Percentiles rank a stretch among this genome's conserved stretches.
phyloP scores from a whole-genome alignment of 1,140 invertebrate genomes.

The Apis florea region DNA sequence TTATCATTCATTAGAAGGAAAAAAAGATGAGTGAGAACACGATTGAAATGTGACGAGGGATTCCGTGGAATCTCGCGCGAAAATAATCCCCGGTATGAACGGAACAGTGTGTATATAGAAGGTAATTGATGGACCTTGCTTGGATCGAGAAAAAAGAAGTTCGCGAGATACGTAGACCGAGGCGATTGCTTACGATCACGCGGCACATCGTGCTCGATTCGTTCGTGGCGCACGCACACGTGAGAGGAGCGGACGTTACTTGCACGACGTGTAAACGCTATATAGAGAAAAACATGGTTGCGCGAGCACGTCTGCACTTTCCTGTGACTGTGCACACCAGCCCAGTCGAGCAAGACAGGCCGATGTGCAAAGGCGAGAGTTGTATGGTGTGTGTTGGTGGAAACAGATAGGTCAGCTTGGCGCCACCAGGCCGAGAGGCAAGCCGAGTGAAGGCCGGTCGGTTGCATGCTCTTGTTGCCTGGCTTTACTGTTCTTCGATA shows the following conservation, averaged over 20 bases:
- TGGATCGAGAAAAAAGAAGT: conserved; percentile 25
- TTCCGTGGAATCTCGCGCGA: not conserved
- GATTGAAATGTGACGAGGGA: not conserved
- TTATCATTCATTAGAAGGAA: not conserved
- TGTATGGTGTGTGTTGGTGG: conserved; percentile 47
- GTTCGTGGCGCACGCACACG: conserved; percentile 21
- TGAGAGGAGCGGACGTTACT: not conserved
- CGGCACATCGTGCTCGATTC: conserved; percentile 27
- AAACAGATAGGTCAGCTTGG: conserved; percentile 74
- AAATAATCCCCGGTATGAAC: conserved; percentile 1
- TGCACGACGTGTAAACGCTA: not conserved
- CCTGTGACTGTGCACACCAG: conserved; percentile 12
- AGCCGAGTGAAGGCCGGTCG: conserved; percentile 68
- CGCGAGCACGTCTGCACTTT: conserved; percentile 50
- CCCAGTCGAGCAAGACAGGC: conserved; percentile 36
- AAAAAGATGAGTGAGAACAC: too few relatives aligned
- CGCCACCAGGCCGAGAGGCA: conserved; percentile 69
- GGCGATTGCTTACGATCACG: conserved; percentile 41
- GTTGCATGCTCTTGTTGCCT: conserved; percentile 52
- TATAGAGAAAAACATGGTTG: conserved; percentile 33
- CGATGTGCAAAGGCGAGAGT: conserved; percentile 45
- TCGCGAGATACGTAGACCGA: conserved; percentile 17
- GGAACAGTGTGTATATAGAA: conserved; percentile 11
- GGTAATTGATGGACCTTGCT: conserved; percentile 40
- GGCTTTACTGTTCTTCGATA: conserved; percentile 59